phyloP scores from a whole-genome alignment of 2,888 invertebrate genomes.

The Leptopilina syphax region DNA sequence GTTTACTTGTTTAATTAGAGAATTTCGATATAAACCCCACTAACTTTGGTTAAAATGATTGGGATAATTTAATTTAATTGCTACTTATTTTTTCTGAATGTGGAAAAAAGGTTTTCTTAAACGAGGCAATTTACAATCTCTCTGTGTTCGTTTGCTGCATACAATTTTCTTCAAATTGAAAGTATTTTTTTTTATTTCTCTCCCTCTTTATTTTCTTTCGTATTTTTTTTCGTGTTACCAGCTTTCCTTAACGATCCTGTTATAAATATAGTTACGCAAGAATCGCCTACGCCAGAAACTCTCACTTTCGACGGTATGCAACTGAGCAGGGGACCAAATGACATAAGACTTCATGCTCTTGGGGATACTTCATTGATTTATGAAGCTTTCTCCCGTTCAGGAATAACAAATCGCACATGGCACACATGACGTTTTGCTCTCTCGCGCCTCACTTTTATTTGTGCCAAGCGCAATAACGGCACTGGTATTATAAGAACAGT shows the following conservation, averaged over 20 bases:
- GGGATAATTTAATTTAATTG: conserved; percentile 7
- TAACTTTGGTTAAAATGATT: not conserved
- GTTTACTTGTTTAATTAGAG: no score
- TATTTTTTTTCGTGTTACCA: not conserved
- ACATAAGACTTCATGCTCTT: conserved; percentile 55
- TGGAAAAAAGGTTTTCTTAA: not conserved
- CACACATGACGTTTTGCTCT: not conserved
- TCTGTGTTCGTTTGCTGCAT: no score
- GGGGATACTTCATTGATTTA: conserved; percentile 59
- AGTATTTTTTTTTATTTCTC: not conserved
- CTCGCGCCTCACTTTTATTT: conserved; percentile 19
- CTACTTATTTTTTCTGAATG: not conserved
- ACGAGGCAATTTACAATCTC: no score
- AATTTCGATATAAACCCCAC: not conserved
- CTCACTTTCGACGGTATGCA: conserved; percentile 57
- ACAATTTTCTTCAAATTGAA: not conserved
- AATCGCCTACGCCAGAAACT: conserved; percentile 56
- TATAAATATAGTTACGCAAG: conserved; percentile 46
- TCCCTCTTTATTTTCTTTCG: not conserved
- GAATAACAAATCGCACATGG: conserved; percentile 53
- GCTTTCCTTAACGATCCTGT: conserved; percentile 3
- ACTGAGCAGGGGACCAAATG: conserved; percentile 55
- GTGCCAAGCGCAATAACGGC: not conserved
- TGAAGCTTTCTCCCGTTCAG: conserved; percentile 56
- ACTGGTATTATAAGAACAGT: no score